Base-by-base conservation (phyloP, 2,113 vertebrate species). In the Rana temporaria region DNA sequence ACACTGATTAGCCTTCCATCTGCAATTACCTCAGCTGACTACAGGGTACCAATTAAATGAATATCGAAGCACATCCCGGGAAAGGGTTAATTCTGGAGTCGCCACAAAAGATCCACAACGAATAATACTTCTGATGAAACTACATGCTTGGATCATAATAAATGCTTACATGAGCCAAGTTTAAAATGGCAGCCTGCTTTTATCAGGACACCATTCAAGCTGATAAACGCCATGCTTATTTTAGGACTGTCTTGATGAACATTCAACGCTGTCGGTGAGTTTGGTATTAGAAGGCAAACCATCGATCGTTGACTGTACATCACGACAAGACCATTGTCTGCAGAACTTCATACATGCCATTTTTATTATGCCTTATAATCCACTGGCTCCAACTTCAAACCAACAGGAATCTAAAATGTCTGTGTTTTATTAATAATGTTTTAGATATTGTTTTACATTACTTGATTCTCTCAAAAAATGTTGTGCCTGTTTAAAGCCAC, bases 231-330 rank as follows among this genome's bases (percentile, higher is more conserved):
- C 56, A 75, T 62, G 42, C 42, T 48, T 48, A 48, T 48, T 48
- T 48, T 48, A 75, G 89, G 94, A 93, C 96, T 90, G 93, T 93
- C 93, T 90, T 93, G 89, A 94, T 92, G 95, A 97, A 97, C 96
- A 97, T 97, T 97, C 96, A 97, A 97, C 96, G 96, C 96, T 97
- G 96, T 97, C 96, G 96, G 96, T 97, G 96, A 97, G 96, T 98
- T 98, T 98, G 91, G 93, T 92, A 94, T 96, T 94, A 92, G 93
- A 95, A 90, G 92, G 92, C 94, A 95, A 99, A 99, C 97, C 98
- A 99, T 98, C 97, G 98, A 99, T 97, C 98, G 98, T 99, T 99
- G 98, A 98, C 94, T 99, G 98, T 99, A 96, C 98, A 97, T 96
- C 96, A 94, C 90, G 93, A 96, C 93, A 91, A 91, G 93, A 32